Evolutionary conservation across 2,113 vertebrate species (phyloP), one percentile per base, ranked within the genome.

Genomic region (Crypturellus undulatus): DNA sequence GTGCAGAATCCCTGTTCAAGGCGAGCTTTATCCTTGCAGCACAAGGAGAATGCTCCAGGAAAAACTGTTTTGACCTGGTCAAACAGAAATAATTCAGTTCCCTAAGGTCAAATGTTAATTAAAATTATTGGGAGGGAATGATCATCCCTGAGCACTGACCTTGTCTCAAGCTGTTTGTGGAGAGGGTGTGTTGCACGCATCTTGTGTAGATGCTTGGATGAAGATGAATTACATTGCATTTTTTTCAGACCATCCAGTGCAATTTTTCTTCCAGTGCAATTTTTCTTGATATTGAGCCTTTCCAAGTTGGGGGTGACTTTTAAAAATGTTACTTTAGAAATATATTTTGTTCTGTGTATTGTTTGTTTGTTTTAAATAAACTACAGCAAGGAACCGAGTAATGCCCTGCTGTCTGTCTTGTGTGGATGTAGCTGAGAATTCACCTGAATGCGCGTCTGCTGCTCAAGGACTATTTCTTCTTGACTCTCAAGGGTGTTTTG

Each of bases 31-130:
- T 43, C 36, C 40, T 18, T 64, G 25, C 62, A 64, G 34, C 36
- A 8, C 38, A 40, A 38, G 62, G 38, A 64, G 36, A 25, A 40
- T 40, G 38, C 40, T 65, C 40, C 28, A 65, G 38, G 63, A 28
- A 65, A 42, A 40, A 42, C 63, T 65, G 11, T 42, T 65, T 65
- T 65, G 38, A 38, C 15, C 38, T 36, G 28, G 38, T 42, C 40
- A 40, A 18, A 42, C 16, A 65, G 40, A 26, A 76, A 28, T 87
- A 62, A 69, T 91, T 90, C 36, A 28, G 20, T 76, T 96, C 58
- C 43, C 67, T 32, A 40, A 68, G 78, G 73, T 87, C 93, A 91
- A 91, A 84, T 38, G 40, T 84, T 87, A 84, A 95, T 89, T 84
- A 62, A 68, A 92, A 76, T 92, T 71, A 84, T 30, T 47, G 69